Evolutionary conservation across 2,888 invertebrate genomes (phyloP), one percentile per base, ranked within the genome.

Genomic region (Seira sanloemensis): DNA sequence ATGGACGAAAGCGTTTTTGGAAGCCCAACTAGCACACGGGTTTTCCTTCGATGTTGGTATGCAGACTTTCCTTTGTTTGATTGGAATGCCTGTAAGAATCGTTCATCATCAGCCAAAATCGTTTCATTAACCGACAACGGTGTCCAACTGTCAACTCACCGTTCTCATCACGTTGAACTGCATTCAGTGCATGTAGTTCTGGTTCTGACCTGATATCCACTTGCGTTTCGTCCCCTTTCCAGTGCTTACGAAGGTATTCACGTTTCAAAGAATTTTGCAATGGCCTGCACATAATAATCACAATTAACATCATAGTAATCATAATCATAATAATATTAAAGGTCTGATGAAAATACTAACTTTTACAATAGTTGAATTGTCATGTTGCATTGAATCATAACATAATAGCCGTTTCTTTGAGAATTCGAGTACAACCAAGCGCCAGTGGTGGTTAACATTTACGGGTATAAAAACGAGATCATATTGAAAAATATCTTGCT

Each of bases 361-460:
- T 26, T 62, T 78, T 0, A 94, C 93, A 89, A 93, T 94, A 87
- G 94, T 94, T 0, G 93, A 92, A 92, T 98, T 98, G 62, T 93
- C 92, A 0, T 95, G 94, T 26, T 96, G 96, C 97, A 99, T 97
- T 87, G 98, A 97, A 92, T 98, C 98, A 90, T 96, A 97, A 91
- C 98, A 98, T 46, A 92, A 91, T 1, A 98, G 94, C 0, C 92
- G 92, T 90, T 95, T 94, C 76, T 94, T 92, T 62, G 94, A 93
- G 90, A 98, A 94, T 91, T 97, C 95, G 0, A 98, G 94, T 19
- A 97, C 94, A 24, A 96, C 95, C 93, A 99, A 93, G 91, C 98
- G 98, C 99, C 99, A 99, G 91, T 99, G 99, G 89, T 98, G 95
- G 12, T 96, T 96, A 71, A 98, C 92, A 92, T 99, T 98, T 12